Evolutionary conservation across 2,888 invertebrate species (phyloP), one percentile per base, ranked within the genome.

Genomic region (Unio delphinus): DNA sequence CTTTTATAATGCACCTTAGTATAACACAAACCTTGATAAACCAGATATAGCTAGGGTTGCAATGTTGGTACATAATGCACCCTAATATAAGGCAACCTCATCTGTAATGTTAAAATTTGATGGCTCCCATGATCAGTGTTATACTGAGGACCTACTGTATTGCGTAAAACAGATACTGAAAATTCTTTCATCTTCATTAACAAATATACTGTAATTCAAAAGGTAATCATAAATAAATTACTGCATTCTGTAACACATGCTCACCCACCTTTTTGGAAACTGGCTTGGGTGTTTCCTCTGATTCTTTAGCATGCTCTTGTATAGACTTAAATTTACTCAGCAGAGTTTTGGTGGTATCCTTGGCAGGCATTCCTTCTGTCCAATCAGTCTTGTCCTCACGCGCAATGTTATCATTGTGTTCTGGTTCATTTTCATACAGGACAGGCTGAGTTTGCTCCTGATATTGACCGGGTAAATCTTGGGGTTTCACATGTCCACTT

Each of bases 311-410:
- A 65, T 86, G 79, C 18, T 72, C 68, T 73, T 94, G 94, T 92
- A 97, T 93, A 68, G 94, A 94, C 90, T 97, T 97, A 90, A 98
- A 98, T 86, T 94, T 93, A 88, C 95, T 95, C 69, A 95, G 93
- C 83, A 97, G 93, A 88, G 91, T 91, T 77, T 93, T 95, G 68
- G 97, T 95, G n/a, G 96, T 95, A 89, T 97, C 96, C 63, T 86
- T 82, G 71, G 85, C 88, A 70, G 89, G 91, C 88, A 86, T 86
- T 81, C 83, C 88, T 59, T 86, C 87, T 23, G 82, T 80, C 75
- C 80, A 83, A 69, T 85, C 84, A 0, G 83, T 80, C 69, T 89
- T 90, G 0, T 78, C 76, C 72, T 88, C 92, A 55, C 92, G 89
- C 54, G 91, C 90, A 61, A 93, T 91, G n/a, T 91, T 85, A 2